Conservation (phyloP, 2,888 invertebrate genomes). For the Geophilus truncorum region DNA sequence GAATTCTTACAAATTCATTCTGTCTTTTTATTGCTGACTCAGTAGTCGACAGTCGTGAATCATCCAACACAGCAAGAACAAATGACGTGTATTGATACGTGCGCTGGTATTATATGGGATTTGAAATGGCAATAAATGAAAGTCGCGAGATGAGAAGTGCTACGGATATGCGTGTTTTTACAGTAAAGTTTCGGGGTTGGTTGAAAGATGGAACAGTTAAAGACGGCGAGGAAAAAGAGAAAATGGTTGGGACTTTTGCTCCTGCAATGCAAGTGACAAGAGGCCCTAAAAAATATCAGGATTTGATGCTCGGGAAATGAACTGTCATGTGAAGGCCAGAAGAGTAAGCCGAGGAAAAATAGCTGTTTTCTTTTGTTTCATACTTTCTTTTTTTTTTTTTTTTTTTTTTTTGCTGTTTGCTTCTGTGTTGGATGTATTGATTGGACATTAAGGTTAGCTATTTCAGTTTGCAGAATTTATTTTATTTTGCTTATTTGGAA, state of each 20-base stretch:
- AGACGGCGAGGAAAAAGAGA: neutral
- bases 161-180: neutral
- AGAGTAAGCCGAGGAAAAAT: neutral
- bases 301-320: slow-evolving; percentile 1
- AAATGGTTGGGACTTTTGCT: neutral
- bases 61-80: neutral
- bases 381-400: neutral
- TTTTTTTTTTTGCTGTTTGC: neutral
- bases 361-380: too few relatives aligned
- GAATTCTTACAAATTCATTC: slow-evolving; percentile 20
- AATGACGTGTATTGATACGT: slow-evolving; percentile 14
- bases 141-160: neutral
- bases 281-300: neutral
- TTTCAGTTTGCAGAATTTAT: too few relatives aligned
- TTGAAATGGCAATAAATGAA: neutral
- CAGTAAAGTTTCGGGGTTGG: neutral
- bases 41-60: slow-evolving; percentile 4
- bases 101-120: slow-evolving; percentile 6
- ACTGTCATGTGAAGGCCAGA: neutral
- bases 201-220: neutral
- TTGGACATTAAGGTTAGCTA: too few relatives aligned
- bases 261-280: neutral
- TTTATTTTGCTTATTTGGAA: too few relatives aligned
- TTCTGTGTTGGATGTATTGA: neutral
- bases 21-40: slow-evolving; percentile 16